Evolutionary conservation across 2,797 vertebrate genomes (phyloP).

Genomic region (Moxostoma hubbsi): DNA sequence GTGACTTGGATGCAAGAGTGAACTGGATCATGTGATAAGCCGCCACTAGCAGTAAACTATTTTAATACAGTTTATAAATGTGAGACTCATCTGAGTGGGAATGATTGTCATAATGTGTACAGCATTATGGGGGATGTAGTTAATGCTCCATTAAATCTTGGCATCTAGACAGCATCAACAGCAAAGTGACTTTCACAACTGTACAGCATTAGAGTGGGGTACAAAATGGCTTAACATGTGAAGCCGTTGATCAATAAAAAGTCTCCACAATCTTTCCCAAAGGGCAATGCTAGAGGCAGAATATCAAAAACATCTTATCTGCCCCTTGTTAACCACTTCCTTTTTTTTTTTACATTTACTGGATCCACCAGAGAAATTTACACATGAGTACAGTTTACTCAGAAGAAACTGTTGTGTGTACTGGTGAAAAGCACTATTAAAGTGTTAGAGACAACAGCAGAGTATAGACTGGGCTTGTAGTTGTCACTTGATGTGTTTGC

Average conservation of each 20-base stretch:
- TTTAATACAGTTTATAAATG: conserved; percentile 5
- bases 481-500: too few relatives aligned
- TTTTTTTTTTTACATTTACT: not conserved
- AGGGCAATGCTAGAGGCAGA: not conserved
- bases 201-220: conserved; percentile 19
- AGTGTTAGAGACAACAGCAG: too few relatives aligned
- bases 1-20: conserved; percentile 31
- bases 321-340: not conserved
- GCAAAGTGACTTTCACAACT: conserved; percentile 42
- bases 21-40: conserved; percentile 35
- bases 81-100: conserved; percentile 16
- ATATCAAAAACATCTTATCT: conserved; percentile 1
- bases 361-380: not conserved
- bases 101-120: conserved; percentile 55
- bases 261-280: conserved; percentile 4
- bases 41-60: conserved; percentile 30
- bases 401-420: not conserved
- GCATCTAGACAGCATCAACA: conserved; percentile 29
- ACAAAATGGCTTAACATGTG: conserved; percentile 29
- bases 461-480: too few relatives aligned
- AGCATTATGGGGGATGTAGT: conserved; percentile 41
- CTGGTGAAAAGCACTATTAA: not conserved
- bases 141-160: conserved; percentile 44
- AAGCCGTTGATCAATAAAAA: conserved; percentile 33
- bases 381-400: not conserved